phyloP scores from a whole-genome alignment of 2,888 invertebrate species.

The Sinodicranocentrus sp. region DNA sequence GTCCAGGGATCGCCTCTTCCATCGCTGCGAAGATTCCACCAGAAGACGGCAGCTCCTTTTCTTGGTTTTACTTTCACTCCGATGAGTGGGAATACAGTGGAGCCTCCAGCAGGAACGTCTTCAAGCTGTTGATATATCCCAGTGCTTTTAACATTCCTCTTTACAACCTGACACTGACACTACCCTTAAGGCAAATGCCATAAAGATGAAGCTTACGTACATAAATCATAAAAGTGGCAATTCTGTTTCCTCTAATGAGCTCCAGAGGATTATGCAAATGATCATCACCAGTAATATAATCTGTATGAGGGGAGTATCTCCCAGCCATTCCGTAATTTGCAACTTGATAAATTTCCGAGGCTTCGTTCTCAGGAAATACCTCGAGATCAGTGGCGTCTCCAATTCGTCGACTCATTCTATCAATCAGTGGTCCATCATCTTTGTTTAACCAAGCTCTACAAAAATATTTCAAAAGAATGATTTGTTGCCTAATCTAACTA shows the following conservation, averaged over 20 bases:
- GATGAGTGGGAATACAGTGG: constrained; percentile 77
- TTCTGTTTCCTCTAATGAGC: constrained; percentile 76
- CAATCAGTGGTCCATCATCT: constrained; percentile 73
- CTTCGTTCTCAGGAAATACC: constrained; percentile 75
- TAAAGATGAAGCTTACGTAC: no score
- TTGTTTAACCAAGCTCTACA: constrained; percentile 77
- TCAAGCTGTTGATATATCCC: no score
- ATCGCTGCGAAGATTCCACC: constrained; percentile 77
- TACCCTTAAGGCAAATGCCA: no score
- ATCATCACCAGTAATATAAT: constrained; percentile 75
- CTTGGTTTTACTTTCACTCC: constrained; percentile 77
- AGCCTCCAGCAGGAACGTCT: constrained; percentile 77
- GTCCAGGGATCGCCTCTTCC: constrained; percentile 76
- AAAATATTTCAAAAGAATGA: neutral
- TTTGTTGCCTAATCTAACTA: neutral
- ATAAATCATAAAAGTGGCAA: constrained; percentile 77
- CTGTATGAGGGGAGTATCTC: constrained; percentile 77
- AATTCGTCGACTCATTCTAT: constrained; percentile 72
- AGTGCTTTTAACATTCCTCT: no score
- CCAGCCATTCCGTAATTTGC: constrained; percentile 77
- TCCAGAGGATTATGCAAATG: constrained; percentile 74
- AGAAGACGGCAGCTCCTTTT: constrained; percentile 77
- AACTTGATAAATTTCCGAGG: constrained; percentile 77
- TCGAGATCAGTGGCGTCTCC: constrained; percentile 73
- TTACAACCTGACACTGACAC: no score